Evolutionary conservation across 2,113 vertebrate genomes (phyloP).

Genomic region (Macaca nemestrina): DNA sequence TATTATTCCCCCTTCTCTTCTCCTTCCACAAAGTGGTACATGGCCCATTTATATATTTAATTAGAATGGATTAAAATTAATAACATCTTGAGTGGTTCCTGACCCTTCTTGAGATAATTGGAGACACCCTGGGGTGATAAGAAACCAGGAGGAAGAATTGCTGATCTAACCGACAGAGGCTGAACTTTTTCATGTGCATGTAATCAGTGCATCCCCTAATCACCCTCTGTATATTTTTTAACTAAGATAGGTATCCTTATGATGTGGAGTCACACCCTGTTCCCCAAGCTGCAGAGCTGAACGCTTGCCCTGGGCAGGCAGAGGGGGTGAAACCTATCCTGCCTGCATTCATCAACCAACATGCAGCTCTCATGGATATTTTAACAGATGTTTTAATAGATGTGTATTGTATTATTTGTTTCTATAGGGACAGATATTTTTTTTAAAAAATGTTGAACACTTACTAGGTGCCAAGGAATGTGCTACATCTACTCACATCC

Average conservation of each 20-base stretch:
- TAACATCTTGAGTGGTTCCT: conserved; percentile 75
- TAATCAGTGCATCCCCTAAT: conserved; percentile 54
- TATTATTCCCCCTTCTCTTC: not conserved
- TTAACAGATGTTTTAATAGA: not conserved
- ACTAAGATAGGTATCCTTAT: conserved; percentile 24
- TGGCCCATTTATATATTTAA: conserved; percentile 77
- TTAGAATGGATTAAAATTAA: conserved; percentile 78
- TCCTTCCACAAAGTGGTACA: conserved; percentile 56
- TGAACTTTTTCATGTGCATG: not conserved
- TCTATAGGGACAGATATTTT: not conserved
- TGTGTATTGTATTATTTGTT: not conserved
- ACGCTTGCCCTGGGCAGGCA: not conserved
- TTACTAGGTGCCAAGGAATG: not conserved
- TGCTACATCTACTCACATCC: too few relatives aligned
- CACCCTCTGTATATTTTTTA: not conserved
- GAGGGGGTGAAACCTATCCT: not conserved
- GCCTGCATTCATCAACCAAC: accelerated
- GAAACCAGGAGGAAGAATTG: conserved; percentile 59
- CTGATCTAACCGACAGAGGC: conserved; percentile 58
- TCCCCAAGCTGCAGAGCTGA: not conserved
- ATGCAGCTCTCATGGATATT: not conserved
- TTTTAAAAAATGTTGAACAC: not conserved
- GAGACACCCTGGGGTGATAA: conserved; percentile 71
- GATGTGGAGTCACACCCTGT: not conserved
- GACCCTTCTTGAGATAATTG: conserved; percentile 78